These are phyloP conservation scores for Parazoanthus atlanticus DNA, from an alignment of 92 coral and sea anemone species.

Conservation along the genomic window DNA sequence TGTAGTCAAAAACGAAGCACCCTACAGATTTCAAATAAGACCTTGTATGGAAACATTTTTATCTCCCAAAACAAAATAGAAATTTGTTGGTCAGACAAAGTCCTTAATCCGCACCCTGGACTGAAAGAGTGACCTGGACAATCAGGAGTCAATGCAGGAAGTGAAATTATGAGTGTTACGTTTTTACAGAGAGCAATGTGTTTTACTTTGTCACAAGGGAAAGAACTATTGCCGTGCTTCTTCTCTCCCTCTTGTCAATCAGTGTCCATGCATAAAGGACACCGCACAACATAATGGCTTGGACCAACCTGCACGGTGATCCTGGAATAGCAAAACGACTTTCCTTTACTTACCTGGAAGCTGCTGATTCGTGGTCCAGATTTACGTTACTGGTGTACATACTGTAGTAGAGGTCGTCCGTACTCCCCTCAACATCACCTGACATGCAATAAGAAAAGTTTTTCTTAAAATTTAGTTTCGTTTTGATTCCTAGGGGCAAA, in stretches of 20 bases:
- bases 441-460: neutral
- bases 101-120: neutral
- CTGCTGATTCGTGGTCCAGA: conserved; percentile 62
- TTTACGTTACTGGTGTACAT: conserved; percentile 84
- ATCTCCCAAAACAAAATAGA: too few relatives aligned
- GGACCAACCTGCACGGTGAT: neutral
- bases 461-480: neutral
- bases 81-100: too few relatives aligned
- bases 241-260: neutral
- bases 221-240: neutral
- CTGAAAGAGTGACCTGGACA: neutral
- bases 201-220: neutral
- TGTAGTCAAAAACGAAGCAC: too few relatives aligned
- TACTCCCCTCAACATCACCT: conserved; percentile 64
- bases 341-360: conserved; percentile 41
- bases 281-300: too few relatives aligned
- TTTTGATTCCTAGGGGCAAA: neutral
- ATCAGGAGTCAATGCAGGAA: neutral
- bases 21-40: too few relatives aligned
- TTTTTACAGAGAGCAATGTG: neutral
- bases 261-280: neutral
- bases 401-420: conserved; percentile 83
- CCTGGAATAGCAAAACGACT: neutral
- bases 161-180: neutral
- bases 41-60: too few relatives aligned